Percentiles rank a stretch among this genome's conserved stretches.
phyloP scores from a whole-genome alignment of 2,888 invertebrate genomes.

The Cryptocheilus praepositus region DNA sequence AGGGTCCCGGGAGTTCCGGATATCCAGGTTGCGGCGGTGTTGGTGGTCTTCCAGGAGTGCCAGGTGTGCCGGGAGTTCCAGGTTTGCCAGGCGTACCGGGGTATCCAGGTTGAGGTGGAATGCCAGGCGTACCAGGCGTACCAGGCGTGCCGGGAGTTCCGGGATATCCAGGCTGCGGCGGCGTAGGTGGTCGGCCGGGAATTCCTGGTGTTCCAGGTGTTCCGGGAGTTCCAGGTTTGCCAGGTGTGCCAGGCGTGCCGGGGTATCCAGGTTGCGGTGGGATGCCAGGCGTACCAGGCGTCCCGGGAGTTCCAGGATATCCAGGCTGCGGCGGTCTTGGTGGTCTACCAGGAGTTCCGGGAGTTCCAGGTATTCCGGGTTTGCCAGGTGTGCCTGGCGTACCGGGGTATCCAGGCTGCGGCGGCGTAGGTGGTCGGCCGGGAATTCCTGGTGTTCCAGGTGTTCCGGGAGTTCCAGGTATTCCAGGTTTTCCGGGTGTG shows the following conservation, averaged over 20 bases:
- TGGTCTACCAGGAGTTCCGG: slow-evolving; percentile 41
- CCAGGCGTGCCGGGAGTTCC: slow-evolving; percentile 43
- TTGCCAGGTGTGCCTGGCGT: slow-evolving; percentile 54
- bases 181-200: slow-evolving; percentile 40
- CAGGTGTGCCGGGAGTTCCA: slow-evolving; percentile 17
- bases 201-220: slow-evolving; percentile 29
- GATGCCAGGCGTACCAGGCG: slow-evolving; percentile 46
- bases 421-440: slow-evolving; percentile 47
- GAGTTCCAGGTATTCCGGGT: slow-evolving; percentile 46
- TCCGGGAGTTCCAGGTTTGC: slow-evolving; percentile 40
- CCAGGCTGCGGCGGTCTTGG: slow-evolving; percentile 49
- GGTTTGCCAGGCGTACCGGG: slow-evolving; percentile 56
- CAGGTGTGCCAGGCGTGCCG: slow-evolving; percentile 54
- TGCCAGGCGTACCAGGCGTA: slow-evolving; percentile 47
- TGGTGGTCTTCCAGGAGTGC: slow-evolving; percentile 28
- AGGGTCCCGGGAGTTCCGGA: slow-evolving; percentile 48
- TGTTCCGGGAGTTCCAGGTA: slow-evolving; percentile 19
- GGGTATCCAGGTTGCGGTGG: slow-evolving; percentile 57
- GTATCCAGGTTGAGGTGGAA: slow-evolving; percentile 35
- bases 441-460: slow-evolving; percentile 35
- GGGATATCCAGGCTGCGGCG: slow-evolving; percentile 53
- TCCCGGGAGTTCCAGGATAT: slow-evolving; percentile 47
- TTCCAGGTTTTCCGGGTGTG: slow-evolving; percentile 41
- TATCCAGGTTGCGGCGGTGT: slow-evolving; percentile 35
- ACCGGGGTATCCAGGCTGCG: slow-evolving; percentile 19